Percentiles rank a stretch among this genome's conserved stretches.
Conservation (phyloP, 2,888 invertebrate genomes). For the Galeruca laticollis region DNA sequence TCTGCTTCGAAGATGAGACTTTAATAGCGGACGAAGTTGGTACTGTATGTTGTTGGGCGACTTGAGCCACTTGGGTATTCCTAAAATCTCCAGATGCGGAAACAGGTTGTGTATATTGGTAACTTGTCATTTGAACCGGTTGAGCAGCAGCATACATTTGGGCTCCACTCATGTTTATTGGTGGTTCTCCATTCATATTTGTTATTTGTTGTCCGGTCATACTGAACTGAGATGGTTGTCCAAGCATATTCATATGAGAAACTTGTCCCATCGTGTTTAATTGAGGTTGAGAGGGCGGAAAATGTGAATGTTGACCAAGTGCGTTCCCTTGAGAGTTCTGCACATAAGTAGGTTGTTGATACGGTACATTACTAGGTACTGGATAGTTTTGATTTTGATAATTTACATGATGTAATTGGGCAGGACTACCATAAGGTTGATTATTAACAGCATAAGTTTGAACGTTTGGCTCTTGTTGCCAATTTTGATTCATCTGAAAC, state of each 20-base stretch:
- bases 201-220: neutral
- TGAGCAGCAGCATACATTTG: neutral
- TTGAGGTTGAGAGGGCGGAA: neutral
- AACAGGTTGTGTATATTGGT: slow-evolving; percentile 7
- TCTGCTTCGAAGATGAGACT: neutral
- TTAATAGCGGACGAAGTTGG: neutral
- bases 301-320: neutral
- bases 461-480: slow-evolving; percentile 16
- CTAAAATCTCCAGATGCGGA: neutral
- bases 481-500: slow-evolving; percentile 13
- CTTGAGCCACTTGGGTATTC: neutral
- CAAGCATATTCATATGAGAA: neutral
- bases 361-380: neutral
- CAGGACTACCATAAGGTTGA: neutral
- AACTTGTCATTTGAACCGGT: neutral
- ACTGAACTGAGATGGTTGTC: neutral
- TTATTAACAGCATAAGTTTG: neutral
- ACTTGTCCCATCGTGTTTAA: neutral
- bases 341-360: neutral
- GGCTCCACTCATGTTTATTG: neutral
- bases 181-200: neutral
- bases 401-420: neutral
- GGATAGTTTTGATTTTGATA: slow-evolving; percentile 11
- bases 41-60: neutral
- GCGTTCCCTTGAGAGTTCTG: neutral